Evolutionary conservation across 2,797 vertebrate species (phyloP).

Genomic region (Corythornis leucogaster): DNA sequence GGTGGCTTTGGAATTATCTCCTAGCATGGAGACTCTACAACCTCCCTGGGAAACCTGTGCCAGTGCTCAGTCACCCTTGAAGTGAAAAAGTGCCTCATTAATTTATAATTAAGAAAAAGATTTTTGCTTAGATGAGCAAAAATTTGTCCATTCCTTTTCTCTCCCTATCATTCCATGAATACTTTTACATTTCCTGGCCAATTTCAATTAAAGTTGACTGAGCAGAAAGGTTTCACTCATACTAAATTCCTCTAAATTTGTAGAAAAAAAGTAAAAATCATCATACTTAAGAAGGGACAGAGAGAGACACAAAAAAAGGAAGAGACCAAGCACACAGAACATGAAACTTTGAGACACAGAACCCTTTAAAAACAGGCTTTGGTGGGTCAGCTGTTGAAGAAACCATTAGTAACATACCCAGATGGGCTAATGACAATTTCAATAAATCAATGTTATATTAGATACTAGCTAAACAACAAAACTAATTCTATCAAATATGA

Average conservation of each 20-base stretch:
- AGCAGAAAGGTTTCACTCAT: neutral
- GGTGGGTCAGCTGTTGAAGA: neutral
- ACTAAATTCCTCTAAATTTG: neutral
- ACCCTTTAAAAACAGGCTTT: neutral
- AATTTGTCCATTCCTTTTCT: neutral
- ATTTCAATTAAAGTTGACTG: neutral
- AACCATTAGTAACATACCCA: neutral
- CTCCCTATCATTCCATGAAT: neutral
- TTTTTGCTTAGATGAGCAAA: neutral
- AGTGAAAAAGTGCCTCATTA: neutral
- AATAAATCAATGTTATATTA: neutral
- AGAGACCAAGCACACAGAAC: neutral
- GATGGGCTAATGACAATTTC: neutral
- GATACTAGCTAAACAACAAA: neutral
- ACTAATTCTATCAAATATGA: neutral
- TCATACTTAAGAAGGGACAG: neutral
- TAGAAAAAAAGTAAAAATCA: neutral
- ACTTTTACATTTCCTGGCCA: neutral
- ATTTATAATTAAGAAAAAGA: neutral
- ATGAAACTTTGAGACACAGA: neutral
- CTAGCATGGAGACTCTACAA: neutral
- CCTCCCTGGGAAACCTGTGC: neutral
- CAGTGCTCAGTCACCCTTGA: neutral
- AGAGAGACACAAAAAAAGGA: neutral
- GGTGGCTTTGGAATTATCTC: neutral